Conservation (phyloP, 2,113 vertebrate species). For the Sitta europaea region DNA sequence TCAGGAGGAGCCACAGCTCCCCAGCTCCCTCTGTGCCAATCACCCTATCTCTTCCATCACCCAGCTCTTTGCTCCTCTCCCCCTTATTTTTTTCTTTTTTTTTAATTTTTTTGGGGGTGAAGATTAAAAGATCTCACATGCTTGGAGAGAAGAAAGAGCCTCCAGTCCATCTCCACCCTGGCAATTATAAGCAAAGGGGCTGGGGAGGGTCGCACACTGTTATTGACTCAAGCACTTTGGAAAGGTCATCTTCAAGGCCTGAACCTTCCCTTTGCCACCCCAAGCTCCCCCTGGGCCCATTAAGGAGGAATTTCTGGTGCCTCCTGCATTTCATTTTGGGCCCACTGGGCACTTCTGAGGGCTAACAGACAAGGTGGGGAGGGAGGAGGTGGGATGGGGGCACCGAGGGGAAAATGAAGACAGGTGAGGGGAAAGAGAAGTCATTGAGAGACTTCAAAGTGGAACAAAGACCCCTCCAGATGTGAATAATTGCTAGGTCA, state of each 20-base stretch:
- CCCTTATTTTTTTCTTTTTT: background rate
- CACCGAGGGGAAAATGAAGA: background rate
- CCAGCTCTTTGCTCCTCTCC: background rate
- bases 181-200: slow-evolving; percentile 29
- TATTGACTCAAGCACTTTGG: slow-evolving; percentile 47
- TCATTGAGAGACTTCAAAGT: slow-evolving; percentile 70
- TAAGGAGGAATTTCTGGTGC: slow-evolving; percentile 57
- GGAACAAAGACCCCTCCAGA: slow-evolving; percentile 59
- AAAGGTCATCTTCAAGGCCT: slow-evolving; percentile 64
- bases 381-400: slow-evolving; percentile 18
- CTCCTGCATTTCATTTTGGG: slow-evolving; percentile 14
- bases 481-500: slow-evolving; percentile 72
- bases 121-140: slow-evolving; percentile 35
- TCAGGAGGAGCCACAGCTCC: background rate
- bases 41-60: background rate
- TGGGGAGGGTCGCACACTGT: background rate
- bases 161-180: slow-evolving; percentile 47
- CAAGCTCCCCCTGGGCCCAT: slow-evolving; percentile 68
- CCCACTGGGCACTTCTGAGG: slow-evolving; percentile 49
- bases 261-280: slow-evolving; percentile 5
- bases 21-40: background rate
- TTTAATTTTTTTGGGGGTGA: background rate
- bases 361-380: background rate
- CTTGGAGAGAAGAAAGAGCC: slow-evolving; percentile 31
- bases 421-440: slow-evolving; percentile 53